These are phyloP conservation scores for Saiga tatarica DNA, from an alignment of 2,113 vertebrate species.

Conservation along the genomic window DNA sequence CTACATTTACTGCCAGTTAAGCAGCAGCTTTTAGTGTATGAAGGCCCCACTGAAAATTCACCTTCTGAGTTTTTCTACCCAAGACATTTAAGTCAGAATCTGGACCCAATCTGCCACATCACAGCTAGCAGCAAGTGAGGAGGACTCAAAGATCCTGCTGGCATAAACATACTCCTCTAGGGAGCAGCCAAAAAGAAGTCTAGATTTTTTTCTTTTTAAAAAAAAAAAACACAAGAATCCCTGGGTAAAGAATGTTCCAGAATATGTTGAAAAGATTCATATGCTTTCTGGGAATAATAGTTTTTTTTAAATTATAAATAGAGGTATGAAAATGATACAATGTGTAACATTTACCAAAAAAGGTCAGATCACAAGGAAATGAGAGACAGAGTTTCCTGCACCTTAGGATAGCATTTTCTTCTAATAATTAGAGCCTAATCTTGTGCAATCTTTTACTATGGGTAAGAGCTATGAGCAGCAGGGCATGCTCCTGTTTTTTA, in stretches of 20 bases:
- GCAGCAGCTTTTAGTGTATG: slow-evolving; percentile 69
- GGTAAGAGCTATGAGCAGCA: neutral
- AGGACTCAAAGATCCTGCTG: slow-evolving; percentile 76
- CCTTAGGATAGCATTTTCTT: neutral
- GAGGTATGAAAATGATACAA: neutral
- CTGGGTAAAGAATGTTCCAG: slow-evolving; percentile 51
- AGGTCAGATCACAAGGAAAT: neutral
- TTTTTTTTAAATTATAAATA: neutral
- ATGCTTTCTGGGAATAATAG: neutral
- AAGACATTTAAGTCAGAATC: slow-evolving; percentile 80
- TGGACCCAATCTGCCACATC: slow-evolving; percentile 76
- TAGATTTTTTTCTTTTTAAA: slow-evolving; percentile 24
- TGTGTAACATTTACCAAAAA: neutral
- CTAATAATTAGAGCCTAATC: neutral
- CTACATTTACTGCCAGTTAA: slow-evolving; percentile 71
- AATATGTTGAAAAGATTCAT: neutral
- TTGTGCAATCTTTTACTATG: neutral
- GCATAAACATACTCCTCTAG: slow-evolving; percentile 73
- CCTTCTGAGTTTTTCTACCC: slow-evolving; percentile 79
- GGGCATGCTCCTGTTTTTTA: neutral
- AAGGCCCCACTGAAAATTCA: slow-evolving; percentile 69
- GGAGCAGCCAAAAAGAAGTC: slow-evolving; percentile 55
- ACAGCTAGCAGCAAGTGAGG: slow-evolving; percentile 75
- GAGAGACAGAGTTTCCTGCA: neutral
- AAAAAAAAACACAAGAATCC: slow-evolving; percentile 35